These are phyloP conservation scores for Agrochola lychnidis DNA, from an alignment of 2,888 invertebrate genomes.

Conservation along the genomic window DNA sequence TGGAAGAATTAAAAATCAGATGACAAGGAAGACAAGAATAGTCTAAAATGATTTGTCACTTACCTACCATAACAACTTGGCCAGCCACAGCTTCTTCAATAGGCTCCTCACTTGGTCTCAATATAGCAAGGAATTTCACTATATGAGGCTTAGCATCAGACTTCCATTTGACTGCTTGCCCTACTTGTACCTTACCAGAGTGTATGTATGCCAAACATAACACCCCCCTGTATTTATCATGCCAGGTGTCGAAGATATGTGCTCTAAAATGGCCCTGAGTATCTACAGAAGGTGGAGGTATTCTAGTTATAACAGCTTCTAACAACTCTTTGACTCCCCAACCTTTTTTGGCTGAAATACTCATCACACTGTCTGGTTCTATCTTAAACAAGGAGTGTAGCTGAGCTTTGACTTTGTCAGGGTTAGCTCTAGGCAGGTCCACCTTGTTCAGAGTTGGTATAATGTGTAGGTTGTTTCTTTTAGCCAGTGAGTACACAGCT, in stretches of 20 bases:
- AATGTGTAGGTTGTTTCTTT: slow-evolving; percentile 94
- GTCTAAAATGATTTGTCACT: slow-evolving; percentile 67
- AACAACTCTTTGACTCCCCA: slow-evolving; percentile 95
- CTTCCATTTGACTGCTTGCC: slow-evolving; percentile 94
- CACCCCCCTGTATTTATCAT: slow-evolving; percentile 96
- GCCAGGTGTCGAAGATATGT: slow-evolving; percentile 98
- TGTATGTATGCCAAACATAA: slow-evolving; percentile 94
- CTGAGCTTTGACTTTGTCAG: slow-evolving; percentile 95
- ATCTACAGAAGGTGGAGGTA: slow-evolving; percentile 94
- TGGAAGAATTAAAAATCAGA: neutral
- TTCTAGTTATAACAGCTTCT: slow-evolving; percentile 93
- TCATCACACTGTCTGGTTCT: slow-evolving; percentile 93
- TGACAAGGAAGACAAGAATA: neutral
- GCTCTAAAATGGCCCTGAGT: slow-evolving; percentile 93
- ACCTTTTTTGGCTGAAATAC: slow-evolving; percentile 98
- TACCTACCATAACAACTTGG: slow-evolving; percentile 97
- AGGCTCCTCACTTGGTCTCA: slow-evolving; percentile 94
- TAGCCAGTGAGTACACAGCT: slow-evolving; percentile 98
- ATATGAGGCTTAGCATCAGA: slow-evolving; percentile 94
- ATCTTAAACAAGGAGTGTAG: slow-evolving; percentile 96
- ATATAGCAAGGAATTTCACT: slow-evolving; percentile 94
- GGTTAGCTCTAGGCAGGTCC: slow-evolving; percentile 97
- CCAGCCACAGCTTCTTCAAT: slow-evolving; percentile 94
- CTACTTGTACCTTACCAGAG: slow-evolving; percentile 93
- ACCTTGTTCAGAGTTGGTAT: slow-evolving; percentile 99